Conservation (phyloP, 1,140 invertebrate genomes). For the Lepidostoma basale region DNA sequence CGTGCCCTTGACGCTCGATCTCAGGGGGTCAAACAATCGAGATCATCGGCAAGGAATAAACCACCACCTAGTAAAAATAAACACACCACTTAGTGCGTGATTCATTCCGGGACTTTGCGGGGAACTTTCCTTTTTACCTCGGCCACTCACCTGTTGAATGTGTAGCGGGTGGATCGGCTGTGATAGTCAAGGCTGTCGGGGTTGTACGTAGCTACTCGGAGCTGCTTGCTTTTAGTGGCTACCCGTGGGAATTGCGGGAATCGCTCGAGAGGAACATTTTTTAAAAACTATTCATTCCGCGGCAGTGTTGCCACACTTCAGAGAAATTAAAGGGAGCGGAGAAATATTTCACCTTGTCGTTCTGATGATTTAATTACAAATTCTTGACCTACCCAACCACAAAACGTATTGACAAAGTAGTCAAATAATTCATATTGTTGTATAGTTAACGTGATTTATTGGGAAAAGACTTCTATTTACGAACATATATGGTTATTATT, state of each 20-base stretch:
- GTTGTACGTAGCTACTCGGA: neutral
- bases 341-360: no score
- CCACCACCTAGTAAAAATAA: neutral
- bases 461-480: no score
- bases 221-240: no score
- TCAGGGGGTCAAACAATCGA: neutral
- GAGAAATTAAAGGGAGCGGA: no score
- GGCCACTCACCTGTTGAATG: conserved; percentile 6
- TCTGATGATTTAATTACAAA: no score
- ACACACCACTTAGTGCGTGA: neutral
- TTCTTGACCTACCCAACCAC: no score
- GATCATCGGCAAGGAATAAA: neutral
- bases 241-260: conserved; percentile 20
- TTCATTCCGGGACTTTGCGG: neutral
- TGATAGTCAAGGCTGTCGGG: conserved; percentile 22
- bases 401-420: no score
- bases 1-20: conserved; percentile 23
- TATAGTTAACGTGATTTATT: no score
- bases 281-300: neutral
- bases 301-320: neutral
- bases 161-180: neutral
- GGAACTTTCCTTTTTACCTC: neutral
- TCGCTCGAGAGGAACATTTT: conserved; percentile 15
- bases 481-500: no score
- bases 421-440: no score